A percentile compares a stretch with the other conserved stretches of the same genome.
Evolutionary conservation across 2,888 invertebrate species (phyloP).

Genomic region (Rhingia rostrata): DNA sequence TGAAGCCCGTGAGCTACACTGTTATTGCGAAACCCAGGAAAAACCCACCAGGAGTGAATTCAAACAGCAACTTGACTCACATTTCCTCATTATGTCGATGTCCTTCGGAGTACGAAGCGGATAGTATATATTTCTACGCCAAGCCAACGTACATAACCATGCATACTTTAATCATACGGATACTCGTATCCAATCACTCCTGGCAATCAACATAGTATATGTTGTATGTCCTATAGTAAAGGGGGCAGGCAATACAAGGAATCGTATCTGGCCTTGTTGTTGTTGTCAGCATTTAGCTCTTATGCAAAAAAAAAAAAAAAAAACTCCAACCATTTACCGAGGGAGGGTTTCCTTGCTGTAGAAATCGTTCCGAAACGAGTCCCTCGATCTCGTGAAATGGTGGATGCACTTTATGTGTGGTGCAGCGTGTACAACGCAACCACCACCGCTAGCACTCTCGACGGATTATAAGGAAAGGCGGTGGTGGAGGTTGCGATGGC

Average conservation of each 20-base stretch:
- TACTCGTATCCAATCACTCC: slow-evolving; percentile 63
- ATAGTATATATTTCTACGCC: slow-evolving; percentile 11
- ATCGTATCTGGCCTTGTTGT: slow-evolving; percentile 59
- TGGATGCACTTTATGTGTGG: slow-evolving; percentile 67
- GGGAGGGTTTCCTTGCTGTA: slow-evolving; percentile 61
- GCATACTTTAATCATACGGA: slow-evolving; percentile 36
- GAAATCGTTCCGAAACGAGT: slow-evolving; percentile 60
- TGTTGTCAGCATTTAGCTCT: slow-evolving; percentile 51
- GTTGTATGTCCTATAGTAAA: slow-evolving; percentile 34
- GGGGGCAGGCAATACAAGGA: slow-evolving; percentile 55
- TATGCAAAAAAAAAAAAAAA: slow-evolving; percentile 19
- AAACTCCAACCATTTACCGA: slow-evolving; percentile 50
- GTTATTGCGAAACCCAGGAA: slow-evolving; percentile 21
- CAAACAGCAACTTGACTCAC: slow-evolving; percentile 75
- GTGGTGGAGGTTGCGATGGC: slow-evolving; percentile 43
- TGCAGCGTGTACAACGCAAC: slow-evolving; percentile 53
- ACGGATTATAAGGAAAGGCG: slow-evolving; percentile 37
- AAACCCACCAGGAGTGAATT: slow-evolving; percentile 33
- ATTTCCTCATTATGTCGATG: slow-evolving; percentile 76
- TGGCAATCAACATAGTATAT: slow-evolving; percentile 21
- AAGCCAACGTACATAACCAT: slow-evolving; percentile 14
- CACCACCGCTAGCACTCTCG: slow-evolving; percentile 11
- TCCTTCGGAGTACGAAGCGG: slow-evolving; percentile 70
- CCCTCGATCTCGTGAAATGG: slow-evolving; percentile 59
- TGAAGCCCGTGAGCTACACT: slow-evolving; percentile 45